Evolutionary conservation across 2,888 invertebrate species (phyloP).

Genomic region (Autographa pulchrina): DNA sequence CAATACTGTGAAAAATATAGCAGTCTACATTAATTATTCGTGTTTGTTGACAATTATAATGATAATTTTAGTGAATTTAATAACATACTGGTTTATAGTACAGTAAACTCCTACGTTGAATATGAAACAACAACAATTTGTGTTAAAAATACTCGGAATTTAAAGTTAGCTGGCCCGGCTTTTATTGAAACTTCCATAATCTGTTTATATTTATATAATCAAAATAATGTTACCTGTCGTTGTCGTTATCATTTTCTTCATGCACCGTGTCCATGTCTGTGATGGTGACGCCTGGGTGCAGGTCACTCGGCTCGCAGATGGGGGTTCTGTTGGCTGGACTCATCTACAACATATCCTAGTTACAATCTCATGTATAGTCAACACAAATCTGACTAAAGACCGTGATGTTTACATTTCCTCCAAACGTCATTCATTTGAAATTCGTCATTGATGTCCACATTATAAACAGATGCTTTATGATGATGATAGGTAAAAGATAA

Average conservation of each 20-base stretch:
- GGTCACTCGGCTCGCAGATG: conserved; percentile 76
- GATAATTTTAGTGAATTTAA: too few relatives aligned
- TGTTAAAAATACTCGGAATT: too few relatives aligned
- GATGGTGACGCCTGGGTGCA: conserved; percentile 80
- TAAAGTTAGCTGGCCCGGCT: too few relatives aligned
- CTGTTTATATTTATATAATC: background rate
- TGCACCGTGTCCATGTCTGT: conserved; percentile 88
- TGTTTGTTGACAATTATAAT: background rate
- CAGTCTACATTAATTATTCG: background rate
- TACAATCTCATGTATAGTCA: conserved; percentile 54
- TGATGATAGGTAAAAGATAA: background rate
- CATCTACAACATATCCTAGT: conserved; percentile 76
- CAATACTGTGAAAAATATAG: background rate
- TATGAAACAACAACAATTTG: too few relatives aligned
- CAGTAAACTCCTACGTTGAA: too few relatives aligned
- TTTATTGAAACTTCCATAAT: too few relatives aligned
- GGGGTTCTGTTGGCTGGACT: conserved; percentile 78
- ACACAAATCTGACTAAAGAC: conserved; percentile 42
- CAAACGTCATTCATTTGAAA: conserved; percentile 10
- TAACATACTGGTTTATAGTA: too few relatives aligned
- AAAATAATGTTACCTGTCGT: conserved; percentile 75
- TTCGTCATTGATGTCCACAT: background rate
- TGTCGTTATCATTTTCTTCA: conserved; percentile 87
- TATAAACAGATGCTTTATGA: background rate
- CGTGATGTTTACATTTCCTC: conserved; percentile 20